Percentiles rank a stretch among this genome's conserved stretches.
Evolutionary conservation across 2,888 invertebrate species (phyloP).

Genomic region (Polydrusus pterygomalis): DNA sequence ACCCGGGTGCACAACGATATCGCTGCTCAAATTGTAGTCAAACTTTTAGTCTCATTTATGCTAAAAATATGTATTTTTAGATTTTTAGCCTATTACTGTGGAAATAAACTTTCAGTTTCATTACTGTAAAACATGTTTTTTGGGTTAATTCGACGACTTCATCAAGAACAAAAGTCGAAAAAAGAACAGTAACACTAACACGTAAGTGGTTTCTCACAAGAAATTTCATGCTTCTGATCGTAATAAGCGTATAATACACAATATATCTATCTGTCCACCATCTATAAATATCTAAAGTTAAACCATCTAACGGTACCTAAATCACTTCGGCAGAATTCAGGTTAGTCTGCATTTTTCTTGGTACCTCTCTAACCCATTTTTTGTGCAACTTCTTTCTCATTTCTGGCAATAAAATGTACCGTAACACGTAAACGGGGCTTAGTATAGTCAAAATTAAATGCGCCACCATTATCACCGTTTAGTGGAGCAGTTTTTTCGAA

Average conservation of each 20-base stretch:
- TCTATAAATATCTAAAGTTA: conserved; percentile 40
- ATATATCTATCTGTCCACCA: conserved; percentile 3
- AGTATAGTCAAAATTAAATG: conserved; percentile 41
- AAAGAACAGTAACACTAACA: too few relatives aligned
- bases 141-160: too few relatives aligned
- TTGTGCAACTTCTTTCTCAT: conserved; percentile 47
- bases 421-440: conserved; percentile 33
- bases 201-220: too few relatives aligned
- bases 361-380: conserved; percentile 52
- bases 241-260: neutral
- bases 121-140: too few relatives aligned
- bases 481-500: conserved; percentile 20
- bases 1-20: too few relatives aligned
- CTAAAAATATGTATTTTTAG: too few relatives aligned
- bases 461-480: conserved; percentile 25
- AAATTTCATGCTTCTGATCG: neutral
- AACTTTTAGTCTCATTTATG: too few relatives aligned
- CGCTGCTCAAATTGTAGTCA: too few relatives aligned
- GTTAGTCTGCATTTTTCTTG: conserved; percentile 46
- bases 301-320: conserved; percentile 45
- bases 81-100: too few relatives aligned
- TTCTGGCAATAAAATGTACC: conserved; percentile 49
- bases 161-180: too few relatives aligned
- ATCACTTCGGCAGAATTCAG: conserved; percentile 45
- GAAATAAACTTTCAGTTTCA: too few relatives aligned